Evolutionary conservation across 1,140 invertebrate genomes (phyloP).

Genomic region (Phortica variegata): DNA sequence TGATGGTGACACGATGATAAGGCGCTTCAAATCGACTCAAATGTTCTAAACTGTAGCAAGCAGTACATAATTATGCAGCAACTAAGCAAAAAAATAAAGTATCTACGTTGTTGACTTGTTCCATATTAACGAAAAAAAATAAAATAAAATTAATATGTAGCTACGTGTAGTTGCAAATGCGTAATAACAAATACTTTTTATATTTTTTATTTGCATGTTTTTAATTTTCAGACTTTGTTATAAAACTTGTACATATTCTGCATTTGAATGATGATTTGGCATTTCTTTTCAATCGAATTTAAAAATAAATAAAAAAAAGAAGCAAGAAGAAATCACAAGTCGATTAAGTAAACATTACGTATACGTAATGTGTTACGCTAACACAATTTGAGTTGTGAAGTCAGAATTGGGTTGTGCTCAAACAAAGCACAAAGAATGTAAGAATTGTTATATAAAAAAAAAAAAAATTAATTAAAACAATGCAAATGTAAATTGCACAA

Average conservation of each 20-base stretch:
- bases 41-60: no score
- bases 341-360: no score
- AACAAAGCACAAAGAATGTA: neutral
- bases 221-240: neutral
- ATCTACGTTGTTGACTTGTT: neutral
- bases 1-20: no score
- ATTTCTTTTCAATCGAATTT: no score
- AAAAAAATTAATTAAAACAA: neutral
- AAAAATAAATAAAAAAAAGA: no score
- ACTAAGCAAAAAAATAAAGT: constrained; percentile 14
- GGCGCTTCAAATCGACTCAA: no score
- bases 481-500: neutral
- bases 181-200: constrained; percentile 16
- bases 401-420: neutral
- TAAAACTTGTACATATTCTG: constrained; percentile 5
- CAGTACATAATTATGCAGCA: constrained; percentile 43
- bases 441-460: neutral
- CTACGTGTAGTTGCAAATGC: no score
- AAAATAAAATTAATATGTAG: no score
- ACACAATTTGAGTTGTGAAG: neutral
- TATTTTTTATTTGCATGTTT: neutral
- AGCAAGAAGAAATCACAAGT: no score
- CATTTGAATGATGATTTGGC: no score
- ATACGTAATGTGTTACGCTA: neutral
- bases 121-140: no score